Base-by-base conservation (phyloP, 1,140 invertebrate species). In the Thaumatotibia leucotreta region DNA sequence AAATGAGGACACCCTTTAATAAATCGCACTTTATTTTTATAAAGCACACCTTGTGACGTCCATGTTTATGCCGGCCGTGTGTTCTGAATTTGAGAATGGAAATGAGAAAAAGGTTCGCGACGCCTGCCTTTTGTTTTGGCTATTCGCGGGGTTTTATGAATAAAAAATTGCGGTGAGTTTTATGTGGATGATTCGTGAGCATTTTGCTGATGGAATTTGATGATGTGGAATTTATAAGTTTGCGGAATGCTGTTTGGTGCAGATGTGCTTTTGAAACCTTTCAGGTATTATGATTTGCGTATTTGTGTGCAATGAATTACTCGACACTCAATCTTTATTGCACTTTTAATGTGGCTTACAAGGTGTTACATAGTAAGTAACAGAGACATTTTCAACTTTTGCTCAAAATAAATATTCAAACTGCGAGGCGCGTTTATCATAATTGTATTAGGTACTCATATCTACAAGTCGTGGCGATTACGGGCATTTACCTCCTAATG, bases 21-120 rank as follows among this genome's bases (percentile, higher is more conserved):
- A 70, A 82, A 85, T 85, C 81, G 76, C 77, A 74, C 83, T 82
- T 82, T 82, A 84, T 84, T 85, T 85, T 83, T 85, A 81, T 83
- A 85, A 77, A 77, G 75, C 83, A 80, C 83, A 85, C 83, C 83
- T 85, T 79, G 76, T 76, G 79, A 84, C 79, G 79, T 73, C 70
- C 70, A 77, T 80, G 79, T 85, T 83, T 85, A 85, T 83, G 77
- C 70, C 73, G 70, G 69, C 71, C 61, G 68, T 83, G 80, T 74
- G 82, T 69, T 61, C 74, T 70, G 83, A 85, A 83, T 80, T 75
- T 69, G 76, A 66, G 74, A 78, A 77, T 72, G 68, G 27, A 63
- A 54, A 54, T 52, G 54, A 64, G 31, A 23, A 22, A 65, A 58
- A 29, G 52, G 52, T 31, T 58, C n/a, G 24, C 52, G 52, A 58